Conservation (phyloP, 2,113 vertebrate species). For the Casuarius casuarius region DNA sequence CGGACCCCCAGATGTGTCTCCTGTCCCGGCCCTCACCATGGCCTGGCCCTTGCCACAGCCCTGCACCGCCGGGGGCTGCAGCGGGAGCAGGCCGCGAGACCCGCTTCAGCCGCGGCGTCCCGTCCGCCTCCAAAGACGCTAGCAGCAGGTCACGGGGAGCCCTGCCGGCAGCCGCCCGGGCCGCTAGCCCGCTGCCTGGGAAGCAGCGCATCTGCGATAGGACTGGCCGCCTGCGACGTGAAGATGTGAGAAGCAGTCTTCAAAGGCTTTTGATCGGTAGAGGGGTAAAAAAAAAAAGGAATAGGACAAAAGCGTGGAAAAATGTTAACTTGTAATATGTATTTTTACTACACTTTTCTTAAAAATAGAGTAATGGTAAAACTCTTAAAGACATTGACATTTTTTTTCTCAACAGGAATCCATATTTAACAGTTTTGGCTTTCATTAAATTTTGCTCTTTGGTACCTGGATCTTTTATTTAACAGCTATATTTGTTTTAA, state of each 20-base stretch:
- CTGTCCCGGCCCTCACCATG: background rate
- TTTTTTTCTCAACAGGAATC: conserved; percentile 84
- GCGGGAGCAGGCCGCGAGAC: background rate
- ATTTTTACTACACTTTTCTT: conserved; percentile 91
- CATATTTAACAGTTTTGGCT: conserved; percentile 83
- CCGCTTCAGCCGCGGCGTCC: background rate
- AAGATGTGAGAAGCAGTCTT: conserved; percentile 52
- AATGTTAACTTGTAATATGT: conserved; percentile 87
- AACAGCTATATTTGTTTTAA: conserved; percentile 80
- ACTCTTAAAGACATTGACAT: conserved; percentile 80
- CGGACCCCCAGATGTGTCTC: conserved; percentile 3
- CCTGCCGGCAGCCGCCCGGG: conserved; percentile 6
- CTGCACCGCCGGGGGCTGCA: background rate
- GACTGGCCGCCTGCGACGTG: conserved; percentile 33
- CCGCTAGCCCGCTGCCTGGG: background rate
- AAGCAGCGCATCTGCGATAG: conserved; percentile 4
- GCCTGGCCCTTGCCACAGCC: background rate
- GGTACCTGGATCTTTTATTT: conserved; percentile 85
- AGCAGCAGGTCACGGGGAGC: conserved; percentile 19
- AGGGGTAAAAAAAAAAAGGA: conserved; percentile 36
- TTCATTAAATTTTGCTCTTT: conserved; percentile 89
- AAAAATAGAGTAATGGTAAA: conserved; percentile 83
- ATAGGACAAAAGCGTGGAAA: conserved; percentile 69
- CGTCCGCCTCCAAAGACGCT: conserved; percentile 32
- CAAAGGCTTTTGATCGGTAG: conserved; percentile 60